Evolutionary conservation across 2,797 vertebrate genomes (phyloP).

Genomic region (Mycteria americana): DNA sequence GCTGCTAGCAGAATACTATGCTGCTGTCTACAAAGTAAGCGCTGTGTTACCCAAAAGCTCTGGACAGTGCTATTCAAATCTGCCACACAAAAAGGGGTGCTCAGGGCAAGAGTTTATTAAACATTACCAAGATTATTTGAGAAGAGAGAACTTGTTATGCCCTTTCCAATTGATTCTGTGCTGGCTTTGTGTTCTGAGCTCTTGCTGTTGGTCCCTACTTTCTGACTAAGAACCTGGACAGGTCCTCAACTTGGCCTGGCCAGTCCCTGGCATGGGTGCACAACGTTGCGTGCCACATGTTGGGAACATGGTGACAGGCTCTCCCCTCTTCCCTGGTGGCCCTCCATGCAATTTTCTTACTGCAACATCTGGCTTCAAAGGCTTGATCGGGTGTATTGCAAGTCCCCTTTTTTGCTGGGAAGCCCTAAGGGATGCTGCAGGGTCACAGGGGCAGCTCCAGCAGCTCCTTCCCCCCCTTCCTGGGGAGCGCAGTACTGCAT

Average conservation of each 20-base stretch:
- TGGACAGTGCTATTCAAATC: not conserved
- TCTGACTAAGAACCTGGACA: not conserved
- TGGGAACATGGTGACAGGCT: not conserved
- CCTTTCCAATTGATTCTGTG: not conserved
- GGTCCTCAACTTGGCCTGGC: not conserved
- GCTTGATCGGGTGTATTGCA: not conserved
- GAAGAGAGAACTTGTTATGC: not conserved
- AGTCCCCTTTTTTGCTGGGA: not conserved
- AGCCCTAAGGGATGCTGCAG: not conserved
- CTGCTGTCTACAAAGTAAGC: conserved; percentile 16
- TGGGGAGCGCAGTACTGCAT: not conserved
- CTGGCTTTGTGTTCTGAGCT: not conserved
- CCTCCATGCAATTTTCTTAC: not conserved
- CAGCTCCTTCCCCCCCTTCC: not conserved
- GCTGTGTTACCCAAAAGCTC: not conserved
- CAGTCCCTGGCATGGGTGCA: not conserved
- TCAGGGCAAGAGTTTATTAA: not conserved
- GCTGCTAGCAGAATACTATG: not conserved
- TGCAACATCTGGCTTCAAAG: not conserved
- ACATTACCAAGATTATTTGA: not conserved
- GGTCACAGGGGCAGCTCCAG: not conserved
- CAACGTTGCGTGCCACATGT: not conserved
- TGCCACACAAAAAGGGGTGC: not conserved
- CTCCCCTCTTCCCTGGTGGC: not conserved
- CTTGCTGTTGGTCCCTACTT: not conserved